Evolutionary conservation across 2,113 vertebrate genomes (phyloP).

Genomic region (Phyllostomus hastatus): DNA sequence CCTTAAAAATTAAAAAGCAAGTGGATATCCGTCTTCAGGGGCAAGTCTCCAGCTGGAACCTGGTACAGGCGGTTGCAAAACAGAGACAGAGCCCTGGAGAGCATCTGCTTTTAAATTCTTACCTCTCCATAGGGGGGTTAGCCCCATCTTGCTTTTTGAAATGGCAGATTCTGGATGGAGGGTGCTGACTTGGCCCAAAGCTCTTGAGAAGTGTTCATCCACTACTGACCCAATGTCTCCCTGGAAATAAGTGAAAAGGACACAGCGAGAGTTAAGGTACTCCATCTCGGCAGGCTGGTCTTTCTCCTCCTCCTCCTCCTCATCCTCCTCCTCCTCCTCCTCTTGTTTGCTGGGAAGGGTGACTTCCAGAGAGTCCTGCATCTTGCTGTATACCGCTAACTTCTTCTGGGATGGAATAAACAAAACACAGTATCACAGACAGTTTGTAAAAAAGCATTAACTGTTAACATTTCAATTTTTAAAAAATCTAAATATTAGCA

Average conservation of each 20-base stretch:
- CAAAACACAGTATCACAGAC: conserved; percentile 76
- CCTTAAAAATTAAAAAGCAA: conserved; percentile 71
- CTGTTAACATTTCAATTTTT: conserved; percentile 66
- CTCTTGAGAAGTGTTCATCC: conserved; percentile 97
- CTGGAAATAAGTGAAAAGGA: conserved; percentile 98
- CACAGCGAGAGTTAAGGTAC: conserved; percentile 97
- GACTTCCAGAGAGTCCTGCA: conserved; percentile 94
- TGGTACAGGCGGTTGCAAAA: not conserved
- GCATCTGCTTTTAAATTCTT: conserved; percentile 72
- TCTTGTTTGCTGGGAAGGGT: conserved; percentile 83
- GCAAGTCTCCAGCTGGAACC: conserved; percentile 69
- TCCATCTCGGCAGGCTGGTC: conserved; percentile 94
- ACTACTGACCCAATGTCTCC: conserved; percentile 96
- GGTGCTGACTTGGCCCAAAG: conserved; percentile 92
- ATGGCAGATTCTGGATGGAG: conserved; percentile 86
- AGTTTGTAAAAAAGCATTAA: conserved; percentile 59
- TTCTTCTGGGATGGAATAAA: conserved; percentile 85
- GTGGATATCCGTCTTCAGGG: conserved; percentile 66
- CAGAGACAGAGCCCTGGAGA: conserved; percentile 34
- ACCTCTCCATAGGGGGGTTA: conserved; percentile 92
- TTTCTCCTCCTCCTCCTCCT: conserved; percentile 86
- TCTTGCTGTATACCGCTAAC: conserved; percentile 92
- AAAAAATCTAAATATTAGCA: conserved; percentile 62
- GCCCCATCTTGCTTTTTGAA: conserved; percentile 86
- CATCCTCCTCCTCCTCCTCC: conserved; percentile 86